A percentile compares a stretch with the other conserved stretches of the same genome.
Conservation (phyloP, 1,140 invertebrate species). For the Bacillus rossius region DNA sequence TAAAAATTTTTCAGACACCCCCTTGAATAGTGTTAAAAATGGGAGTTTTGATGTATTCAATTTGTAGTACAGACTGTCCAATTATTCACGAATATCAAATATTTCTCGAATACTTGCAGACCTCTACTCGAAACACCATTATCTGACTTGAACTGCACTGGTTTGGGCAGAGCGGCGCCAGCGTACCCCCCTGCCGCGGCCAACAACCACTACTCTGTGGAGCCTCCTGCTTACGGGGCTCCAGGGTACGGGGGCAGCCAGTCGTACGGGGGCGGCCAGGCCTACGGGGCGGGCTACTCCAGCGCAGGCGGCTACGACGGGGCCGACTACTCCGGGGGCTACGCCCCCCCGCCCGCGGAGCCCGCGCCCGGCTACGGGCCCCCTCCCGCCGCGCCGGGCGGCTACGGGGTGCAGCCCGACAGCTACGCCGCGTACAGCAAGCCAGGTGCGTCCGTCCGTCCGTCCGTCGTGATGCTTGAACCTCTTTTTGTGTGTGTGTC, state of each 20-base stretch:
- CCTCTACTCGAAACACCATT: too few relatives aligned
- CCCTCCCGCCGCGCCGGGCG: not conserved
- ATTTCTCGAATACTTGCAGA: too few relatives aligned
- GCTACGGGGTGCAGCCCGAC: not conserved
- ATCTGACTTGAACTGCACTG: too few relatives aligned
- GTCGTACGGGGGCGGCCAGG: conserved; percentile 4
- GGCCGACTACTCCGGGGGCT: conserved; percentile 6
- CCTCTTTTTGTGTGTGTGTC: not conserved
- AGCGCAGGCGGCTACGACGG: conserved; percentile 7
- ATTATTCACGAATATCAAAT: too few relatives aligned
- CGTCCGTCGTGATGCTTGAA: not conserved
- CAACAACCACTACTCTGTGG: not conserved
- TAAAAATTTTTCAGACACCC: too few relatives aligned
- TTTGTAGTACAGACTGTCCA: too few relatives aligned
- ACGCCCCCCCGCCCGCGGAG: not conserved
- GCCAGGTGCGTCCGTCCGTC: not conserved
- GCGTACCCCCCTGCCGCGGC: too few relatives aligned
- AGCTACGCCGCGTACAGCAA: conserved; percentile 4
- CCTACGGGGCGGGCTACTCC: conserved; percentile 6
- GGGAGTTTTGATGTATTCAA: too few relatives aligned
- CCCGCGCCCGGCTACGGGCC: conserved; percentile 1
- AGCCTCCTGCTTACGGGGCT: conserved; percentile 3
- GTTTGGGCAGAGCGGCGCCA: too few relatives aligned
- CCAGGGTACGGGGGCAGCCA: not conserved
- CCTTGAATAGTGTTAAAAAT: too few relatives aligned